A percentile compares a stretch with the other conserved stretches of the same genome.
These are phyloP conservation scores for Linnaemya tessellans DNA, from an alignment of 2,888 invertebrate genomes.

Conservation along the genomic window DNA sequence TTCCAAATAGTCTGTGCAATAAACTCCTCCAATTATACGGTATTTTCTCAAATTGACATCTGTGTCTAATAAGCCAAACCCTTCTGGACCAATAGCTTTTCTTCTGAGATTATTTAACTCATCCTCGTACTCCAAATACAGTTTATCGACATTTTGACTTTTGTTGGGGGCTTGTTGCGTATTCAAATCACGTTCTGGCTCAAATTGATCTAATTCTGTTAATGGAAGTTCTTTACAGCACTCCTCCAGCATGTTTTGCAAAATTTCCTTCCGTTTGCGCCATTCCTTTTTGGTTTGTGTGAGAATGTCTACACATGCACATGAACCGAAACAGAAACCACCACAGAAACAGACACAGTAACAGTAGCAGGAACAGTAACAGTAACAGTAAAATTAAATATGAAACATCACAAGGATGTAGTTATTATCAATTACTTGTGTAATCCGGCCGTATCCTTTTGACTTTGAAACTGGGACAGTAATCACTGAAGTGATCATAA, in stretches of 20 bases:
- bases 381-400: neutral
- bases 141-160: conserved; percentile 81
- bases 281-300: conserved; percentile 82
- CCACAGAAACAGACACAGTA: too few species aligned
- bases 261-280: conserved; percentile 83
- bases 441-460: conserved; percentile 76
- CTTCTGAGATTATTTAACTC: conserved; percentile 80
- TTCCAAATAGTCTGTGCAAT: conserved; percentile 88
- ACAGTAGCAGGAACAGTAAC: neutral
- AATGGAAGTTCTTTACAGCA: conserved; percentile 78
- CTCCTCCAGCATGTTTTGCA: conserved; percentile 81
- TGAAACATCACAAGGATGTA: neutral
- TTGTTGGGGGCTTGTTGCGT: conserved; percentile 76
- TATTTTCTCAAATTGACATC: conserved; percentile 91
- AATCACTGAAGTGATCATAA: conserved; percentile 85
- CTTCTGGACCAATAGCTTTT: conserved; percentile 79
- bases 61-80: conserved; percentile 83
- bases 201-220: conserved; percentile 76
- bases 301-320: conserved; percentile 77
- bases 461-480: conserved; percentile 80
- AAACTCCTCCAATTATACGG: conserved; percentile 90
- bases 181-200: conserved; percentile 76
- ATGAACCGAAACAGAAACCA: neutral
- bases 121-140: conserved; percentile 83
- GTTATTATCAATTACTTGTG: conserved; percentile 74